Evolutionary conservation across 1,140 invertebrate genomes (phyloP).

Genomic region (Lepeophtheirus salmonis): DNA sequence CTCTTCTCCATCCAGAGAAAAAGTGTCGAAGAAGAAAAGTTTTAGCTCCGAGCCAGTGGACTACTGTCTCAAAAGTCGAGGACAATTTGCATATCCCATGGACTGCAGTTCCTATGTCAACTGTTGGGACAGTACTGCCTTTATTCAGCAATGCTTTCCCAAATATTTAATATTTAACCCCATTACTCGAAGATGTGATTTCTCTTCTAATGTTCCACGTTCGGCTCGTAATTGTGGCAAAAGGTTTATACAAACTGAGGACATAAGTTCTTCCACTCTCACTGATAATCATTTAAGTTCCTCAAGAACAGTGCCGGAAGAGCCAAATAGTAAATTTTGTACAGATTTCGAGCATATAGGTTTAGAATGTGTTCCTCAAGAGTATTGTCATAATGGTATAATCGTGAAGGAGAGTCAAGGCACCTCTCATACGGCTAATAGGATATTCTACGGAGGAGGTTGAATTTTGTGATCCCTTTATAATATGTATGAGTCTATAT

Average conservation of each 20-base stretch:
- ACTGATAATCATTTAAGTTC: background rate
- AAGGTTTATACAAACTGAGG: background rate
- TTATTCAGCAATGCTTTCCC: background rate
- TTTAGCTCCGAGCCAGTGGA: background rate
- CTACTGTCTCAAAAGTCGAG: constrained; percentile 1
- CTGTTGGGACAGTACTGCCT: constrained; percentile 11
- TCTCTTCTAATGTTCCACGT: background rate
- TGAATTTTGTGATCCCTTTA: too few species aligned
- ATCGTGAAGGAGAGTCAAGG: background rate
- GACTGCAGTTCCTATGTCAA: constrained; percentile 16
- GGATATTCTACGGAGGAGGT: background rate
- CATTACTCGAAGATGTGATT: background rate
- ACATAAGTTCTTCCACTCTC: background rate
- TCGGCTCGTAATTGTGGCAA: background rate
- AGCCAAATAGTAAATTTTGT: background rate
- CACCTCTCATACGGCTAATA: background rate
- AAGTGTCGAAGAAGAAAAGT: background rate
- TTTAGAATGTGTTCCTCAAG: background rate
- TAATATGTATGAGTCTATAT: too few species aligned
- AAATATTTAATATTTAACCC: background rate
- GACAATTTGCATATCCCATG: background rate
- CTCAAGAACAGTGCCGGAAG: background rate
- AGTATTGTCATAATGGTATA: background rate
- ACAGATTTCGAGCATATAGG: constrained; percentile 4
- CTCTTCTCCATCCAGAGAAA: too few species aligned